Evolutionary conservation across 2,888 invertebrate genomes (phyloP).

Genomic region (Chymomyza fuscimana): DNA sequence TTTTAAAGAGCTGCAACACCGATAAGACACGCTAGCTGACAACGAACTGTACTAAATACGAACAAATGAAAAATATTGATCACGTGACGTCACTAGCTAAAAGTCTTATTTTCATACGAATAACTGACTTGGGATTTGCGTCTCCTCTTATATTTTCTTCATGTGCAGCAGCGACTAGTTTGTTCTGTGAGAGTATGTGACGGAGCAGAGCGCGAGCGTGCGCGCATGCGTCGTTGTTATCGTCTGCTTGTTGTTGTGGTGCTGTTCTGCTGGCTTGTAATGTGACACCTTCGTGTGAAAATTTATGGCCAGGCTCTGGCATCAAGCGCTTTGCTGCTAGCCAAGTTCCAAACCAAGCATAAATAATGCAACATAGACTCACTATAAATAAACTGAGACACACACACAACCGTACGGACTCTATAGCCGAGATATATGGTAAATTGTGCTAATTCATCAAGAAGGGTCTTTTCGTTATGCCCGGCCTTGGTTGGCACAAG

Average conservation of each 20-base stretch:
- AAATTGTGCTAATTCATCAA: slow-evolving; percentile 67
- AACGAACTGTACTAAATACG: too few relatives aligned
- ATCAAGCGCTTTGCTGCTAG: slow-evolving; percentile 21
- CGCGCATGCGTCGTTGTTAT: slow-evolving; percentile 27
- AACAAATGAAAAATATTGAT: too few relatives aligned
- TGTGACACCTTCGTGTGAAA: slow-evolving; percentile 71
- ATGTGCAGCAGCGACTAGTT: not conserved
- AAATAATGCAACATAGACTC: slow-evolving; percentile 40
- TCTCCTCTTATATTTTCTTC: too few relatives aligned
- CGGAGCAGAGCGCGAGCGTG: slow-evolving; percentile 8
- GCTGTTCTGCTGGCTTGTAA: slow-evolving; percentile 53
- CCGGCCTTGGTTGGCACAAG: not conserved
- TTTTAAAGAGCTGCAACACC: too few relatives aligned
- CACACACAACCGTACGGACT: slow-evolving; percentile 27
- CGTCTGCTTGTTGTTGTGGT: slow-evolving; percentile 39
- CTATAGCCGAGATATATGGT: slow-evolving; percentile 41
- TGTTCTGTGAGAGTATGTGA: not conserved
- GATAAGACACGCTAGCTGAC: too few relatives aligned
- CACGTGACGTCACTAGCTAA: too few relatives aligned
- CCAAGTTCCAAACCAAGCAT: slow-evolving; percentile 23
- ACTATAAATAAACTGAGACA: slow-evolving; percentile 5
- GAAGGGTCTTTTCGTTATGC: not conserved
- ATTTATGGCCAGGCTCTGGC: slow-evolving; percentile 52
- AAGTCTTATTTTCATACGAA: too few relatives aligned
- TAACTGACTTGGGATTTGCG: too few relatives aligned